A percentile compares a stretch with the other conserved stretches of the same genome.
These are phyloP conservation scores for Hofmannophila pseudospretella DNA, from an alignment of 2,888 invertebrate species.

Conservation along the genomic window DNA sequence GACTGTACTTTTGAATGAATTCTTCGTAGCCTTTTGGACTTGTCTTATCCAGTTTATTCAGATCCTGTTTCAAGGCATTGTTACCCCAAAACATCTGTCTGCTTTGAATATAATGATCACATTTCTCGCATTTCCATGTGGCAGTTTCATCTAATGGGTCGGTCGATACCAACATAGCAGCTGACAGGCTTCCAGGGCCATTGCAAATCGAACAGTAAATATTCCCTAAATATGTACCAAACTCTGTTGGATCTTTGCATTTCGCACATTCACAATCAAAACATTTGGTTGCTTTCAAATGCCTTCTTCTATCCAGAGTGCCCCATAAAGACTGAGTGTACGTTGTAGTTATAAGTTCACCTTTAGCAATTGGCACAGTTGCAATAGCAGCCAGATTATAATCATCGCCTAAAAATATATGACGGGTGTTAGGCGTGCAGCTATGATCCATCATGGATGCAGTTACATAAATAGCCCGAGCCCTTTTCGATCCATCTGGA, in stretches of 20 bases:
- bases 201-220: conserved; percentile 81
- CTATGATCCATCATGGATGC: conserved; percentile 85
- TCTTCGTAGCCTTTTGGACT: conserved; percentile 78
- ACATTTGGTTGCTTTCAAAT: conserved; percentile 80
- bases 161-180: conserved; percentile 76
- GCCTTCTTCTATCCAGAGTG: conserved; percentile 80
- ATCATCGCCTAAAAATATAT: conserved; percentile 79
- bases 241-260: conserved; percentile 84
- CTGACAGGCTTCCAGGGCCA: conserved; percentile 49
- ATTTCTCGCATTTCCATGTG: conserved; percentile 82
- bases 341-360: conserved; percentile 81
- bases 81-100: conserved; percentile 80
- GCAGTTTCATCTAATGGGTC: conserved; percentile 79
- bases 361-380: conserved; percentile 81
- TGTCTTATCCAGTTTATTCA: conserved; percentile 71
- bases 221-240: conserved; percentile 80
- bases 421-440: conserved; percentile 84
- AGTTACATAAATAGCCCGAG: conserved; percentile 81
- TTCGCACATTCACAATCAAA: conserved; percentile 83
- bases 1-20: conserved; percentile 79
- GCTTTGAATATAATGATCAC: conserved; percentile 74
- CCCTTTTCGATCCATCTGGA: conserved; percentile 62
- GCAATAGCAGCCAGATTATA: conserved; percentile 80
- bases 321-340: conserved; percentile 85
- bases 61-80: conserved; percentile 78